phyloP scores from a whole-genome alignment of 1,140 invertebrate species.

The Ptiloglossa arizonensis region DNA sequence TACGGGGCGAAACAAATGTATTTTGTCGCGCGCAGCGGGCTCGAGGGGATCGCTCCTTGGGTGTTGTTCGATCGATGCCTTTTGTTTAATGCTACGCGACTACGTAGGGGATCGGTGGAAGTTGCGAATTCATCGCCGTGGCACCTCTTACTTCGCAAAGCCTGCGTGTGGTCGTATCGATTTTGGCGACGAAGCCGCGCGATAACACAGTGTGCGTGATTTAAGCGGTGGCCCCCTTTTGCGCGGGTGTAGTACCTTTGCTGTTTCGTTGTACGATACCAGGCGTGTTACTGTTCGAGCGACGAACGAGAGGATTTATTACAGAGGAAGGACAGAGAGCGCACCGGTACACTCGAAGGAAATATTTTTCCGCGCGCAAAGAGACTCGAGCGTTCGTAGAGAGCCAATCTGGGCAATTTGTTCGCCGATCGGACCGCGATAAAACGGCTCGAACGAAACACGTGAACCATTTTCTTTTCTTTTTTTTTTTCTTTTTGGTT shows the following conservation, averaged over 20 bases:
- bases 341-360: too few species aligned
- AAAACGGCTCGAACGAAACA: not conserved
- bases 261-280: not conserved
- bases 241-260: not conserved
- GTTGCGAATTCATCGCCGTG: conserved; percentile 2
- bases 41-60: too few species aligned
- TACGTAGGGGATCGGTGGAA: not conserved
- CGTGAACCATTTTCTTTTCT: not conserved
- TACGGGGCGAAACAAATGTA: too few species aligned
- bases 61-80: not conserved
- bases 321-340: too few species aligned
- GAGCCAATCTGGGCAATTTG: not conserved
- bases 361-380: too few species aligned
- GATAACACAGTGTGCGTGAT: conserved; percentile 15
- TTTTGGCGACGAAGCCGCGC: conserved; percentile 14
- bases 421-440: too few species aligned
- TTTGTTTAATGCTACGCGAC: not conserved
- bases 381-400: too few species aligned
- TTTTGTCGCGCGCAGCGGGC: too few species aligned
- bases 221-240: not conserved
- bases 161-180: conserved; percentile 31
- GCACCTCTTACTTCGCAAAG: not conserved
- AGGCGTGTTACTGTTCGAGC: not conserved
- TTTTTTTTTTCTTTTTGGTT: too few species aligned
- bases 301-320: not conserved